These are phyloP conservation scores for Lepidochitona cinerea DNA, from an alignment of 2,888 invertebrate genomes.

Conservation along the genomic window DNA sequence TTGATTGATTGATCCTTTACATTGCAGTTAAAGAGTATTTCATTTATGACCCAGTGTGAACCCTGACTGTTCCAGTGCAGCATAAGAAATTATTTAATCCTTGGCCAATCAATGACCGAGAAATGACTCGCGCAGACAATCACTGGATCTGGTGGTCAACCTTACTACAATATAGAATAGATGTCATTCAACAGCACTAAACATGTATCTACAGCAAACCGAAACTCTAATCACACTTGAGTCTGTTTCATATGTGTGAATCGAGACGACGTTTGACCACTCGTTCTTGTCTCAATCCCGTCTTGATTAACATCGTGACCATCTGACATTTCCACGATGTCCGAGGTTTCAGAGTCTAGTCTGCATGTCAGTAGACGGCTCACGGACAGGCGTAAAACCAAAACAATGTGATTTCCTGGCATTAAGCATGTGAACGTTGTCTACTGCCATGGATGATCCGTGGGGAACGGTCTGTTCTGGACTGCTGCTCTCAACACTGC, in stretches of 20 bases:
- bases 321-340: constrained; percentile 53
- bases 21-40: too few relatives aligned
- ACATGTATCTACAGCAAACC: too few relatives aligned
- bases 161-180: too few relatives aligned
- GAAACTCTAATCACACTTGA: too few relatives aligned
- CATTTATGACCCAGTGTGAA: too few relatives aligned
- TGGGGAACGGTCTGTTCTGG: constrained; percentile 46
- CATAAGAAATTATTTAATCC: too few relatives aligned
- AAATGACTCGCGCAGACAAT: too few relatives aligned
- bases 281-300: background rate
- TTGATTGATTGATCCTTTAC: too few relatives aligned
- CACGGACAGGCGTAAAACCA: constrained; percentile 51
- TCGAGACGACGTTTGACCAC: background rate
- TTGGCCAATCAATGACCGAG: too few relatives aligned
- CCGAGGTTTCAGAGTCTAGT: constrained; percentile 61
- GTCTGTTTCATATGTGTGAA: background rate
- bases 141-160: too few relatives aligned
- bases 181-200: too few relatives aligned
- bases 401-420: constrained; percentile 29
- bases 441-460: constrained; percentile 4
- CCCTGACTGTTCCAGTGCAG: too few relatives aligned
- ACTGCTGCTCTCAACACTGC: constrained; percentile 44
- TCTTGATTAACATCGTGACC: background rate
- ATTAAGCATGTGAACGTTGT: background rate
- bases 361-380: constrained; percentile 50